Evolutionary conservation across 2,113 vertebrate genomes (phyloP).

Genomic region (Sitta europaea): DNA sequence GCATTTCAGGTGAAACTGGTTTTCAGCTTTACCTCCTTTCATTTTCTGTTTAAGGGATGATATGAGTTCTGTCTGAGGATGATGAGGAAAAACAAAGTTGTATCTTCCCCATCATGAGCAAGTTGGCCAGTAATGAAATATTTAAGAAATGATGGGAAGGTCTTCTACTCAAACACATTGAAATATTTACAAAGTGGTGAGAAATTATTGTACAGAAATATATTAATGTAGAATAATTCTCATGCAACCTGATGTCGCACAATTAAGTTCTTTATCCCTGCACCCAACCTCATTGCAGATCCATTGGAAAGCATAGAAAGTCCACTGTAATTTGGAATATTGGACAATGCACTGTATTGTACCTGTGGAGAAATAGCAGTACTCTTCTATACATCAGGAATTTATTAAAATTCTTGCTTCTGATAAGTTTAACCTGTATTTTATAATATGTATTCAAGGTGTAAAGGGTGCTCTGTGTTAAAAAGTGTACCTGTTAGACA

Average conservation of each 20-base stretch:
- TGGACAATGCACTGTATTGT: neutral
- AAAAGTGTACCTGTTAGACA: neutral
- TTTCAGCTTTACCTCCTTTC: neutral
- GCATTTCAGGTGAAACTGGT: neutral
- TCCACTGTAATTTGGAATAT: neutral
- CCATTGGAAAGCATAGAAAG: neutral
- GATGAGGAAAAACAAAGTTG: fast-evolving
- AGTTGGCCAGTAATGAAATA: neutral
- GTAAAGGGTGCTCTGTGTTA: neutral
- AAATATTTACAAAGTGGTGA: neutral
- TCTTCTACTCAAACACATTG: neutral
- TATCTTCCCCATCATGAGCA: neutral
- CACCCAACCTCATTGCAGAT: neutral
- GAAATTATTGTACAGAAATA: neutral
- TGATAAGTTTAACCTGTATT: neutral
- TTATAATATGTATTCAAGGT: neutral
- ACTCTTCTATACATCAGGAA: neutral
- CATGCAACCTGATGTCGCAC: neutral
- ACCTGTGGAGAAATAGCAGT: neutral
- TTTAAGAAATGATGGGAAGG: neutral
- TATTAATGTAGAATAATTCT: neutral
- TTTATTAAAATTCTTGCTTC: neutral
- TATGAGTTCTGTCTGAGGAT: neutral
- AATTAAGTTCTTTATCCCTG: neutral
- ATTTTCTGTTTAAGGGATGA: neutral